Evolutionary conservation across 2,888 invertebrate genomes (phyloP), one percentile per base, ranked within the genome.

Genomic region (Clusia tigrina): DNA sequence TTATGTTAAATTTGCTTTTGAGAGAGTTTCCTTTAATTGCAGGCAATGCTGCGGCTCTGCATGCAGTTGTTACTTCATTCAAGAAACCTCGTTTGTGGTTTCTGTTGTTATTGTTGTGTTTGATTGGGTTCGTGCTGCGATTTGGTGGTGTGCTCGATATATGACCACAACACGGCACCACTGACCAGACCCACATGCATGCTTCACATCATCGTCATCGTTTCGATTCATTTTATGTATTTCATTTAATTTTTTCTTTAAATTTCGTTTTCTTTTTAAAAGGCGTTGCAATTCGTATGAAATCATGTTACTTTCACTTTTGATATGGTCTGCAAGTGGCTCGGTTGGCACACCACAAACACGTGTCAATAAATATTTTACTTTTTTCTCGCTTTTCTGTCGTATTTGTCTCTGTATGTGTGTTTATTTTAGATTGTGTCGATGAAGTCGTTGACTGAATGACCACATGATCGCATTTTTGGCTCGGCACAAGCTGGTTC

Each of bases 221-320:
- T 12, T 32, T 32, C 12, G 32, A 9, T 32, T 32, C 12, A 32
- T 32, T 32, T 32, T 32, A 9, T 32, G 32, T 32, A 9, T 3
- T 42, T 42, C 15, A n/a, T 42, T 10, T 42, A n/a, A 3, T 42
- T 42, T 10, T 42, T 42, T 42, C n/a, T 42, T 42, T 32, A 32
- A 32, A 12, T 12, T 9, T 32, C 6, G 6, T 32, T 32, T 32
- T n/a, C n/a, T n/a, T n/a, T n/a, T n/a, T n/a, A n/a, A n/a, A 12
- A 42, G 6, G 10, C 15, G 48, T 48, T 48, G 48, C 20, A 48
- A 48, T 48, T 48, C 48, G 15, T n/a, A 18, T 48, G 48, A 48
- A 48, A 9, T 48, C 3, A 20, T 48, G 18, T 48, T 48, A 22
- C 48, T 48, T 48, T 48, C 48, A 48, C 48, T 48, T 48, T 20